Base-by-base conservation (phyloP, 2,888 invertebrate genomes). In the Tinea semifulvella region DNA sequence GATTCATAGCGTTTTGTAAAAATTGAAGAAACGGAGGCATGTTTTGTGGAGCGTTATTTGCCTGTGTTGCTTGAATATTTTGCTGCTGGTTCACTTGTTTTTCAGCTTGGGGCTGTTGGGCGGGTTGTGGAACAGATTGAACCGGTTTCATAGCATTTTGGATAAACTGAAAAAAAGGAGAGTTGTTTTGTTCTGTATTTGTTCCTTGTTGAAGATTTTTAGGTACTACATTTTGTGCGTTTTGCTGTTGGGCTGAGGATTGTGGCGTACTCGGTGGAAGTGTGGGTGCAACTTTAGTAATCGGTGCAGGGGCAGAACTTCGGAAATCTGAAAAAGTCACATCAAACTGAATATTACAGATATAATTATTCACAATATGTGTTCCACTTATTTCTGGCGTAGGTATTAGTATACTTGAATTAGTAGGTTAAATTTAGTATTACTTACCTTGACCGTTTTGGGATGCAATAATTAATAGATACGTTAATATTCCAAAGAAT, bases 261-360 rank as follows among this genome's bases (percentile, higher is more conserved):
- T n/a, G n/a, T n/a, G n/a, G 2, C 14, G 31, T 13, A 2, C 6
- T 7, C 8, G 31, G 14, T 31, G 31, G 31, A 31, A n/a, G 31
- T 31, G 31, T 14, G 14, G 22, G 22, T 22, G 31, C 14, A 14
- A 14, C 14, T 31, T 26, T 10, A n/a, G 11, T 26, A n/a, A 11
- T 26, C 26, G 31, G 31, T 31, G 31, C 31, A 31, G 31, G 31
- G 6, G 31, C 31, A 31, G 31, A 14, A 13, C 27, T 27, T 4
- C 27, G 27, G 27, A 27, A 7, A 27, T 31, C 31, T 31, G 31
- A 13, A 31, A 31, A 22, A 22, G 8, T 22, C 6, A 8, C 8
- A 22, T 22, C 5, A 5, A 5, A 22, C 8, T 8, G 5, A 22
- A 22, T 22, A 7, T 22, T 7, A 7, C 5, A 22, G 6, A 22